Evolutionary conservation across 2,888 invertebrate species (phyloP).

Genomic region (Lobophora halterata): DNA sequence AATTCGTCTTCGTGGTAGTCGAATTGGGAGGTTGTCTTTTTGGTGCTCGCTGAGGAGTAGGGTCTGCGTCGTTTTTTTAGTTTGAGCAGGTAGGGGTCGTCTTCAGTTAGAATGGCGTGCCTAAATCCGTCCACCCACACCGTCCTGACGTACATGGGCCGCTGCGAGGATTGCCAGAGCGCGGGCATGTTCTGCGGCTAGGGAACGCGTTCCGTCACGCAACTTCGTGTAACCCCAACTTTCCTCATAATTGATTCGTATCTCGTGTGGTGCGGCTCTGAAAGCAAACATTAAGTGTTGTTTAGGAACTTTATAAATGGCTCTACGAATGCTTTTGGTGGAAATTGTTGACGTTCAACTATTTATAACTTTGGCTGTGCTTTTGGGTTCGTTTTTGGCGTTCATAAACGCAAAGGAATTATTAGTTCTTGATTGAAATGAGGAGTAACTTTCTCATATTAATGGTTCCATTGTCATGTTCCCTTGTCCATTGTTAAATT

Average conservation of each 20-base stretch:
- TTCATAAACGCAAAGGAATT: too few species aligned
- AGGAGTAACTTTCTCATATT: too few species aligned
- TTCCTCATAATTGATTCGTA: constrained; percentile 61
- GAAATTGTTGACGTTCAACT: constrained; percentile 11
- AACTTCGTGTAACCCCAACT: constrained; percentile 28
- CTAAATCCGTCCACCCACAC: constrained; percentile 87
- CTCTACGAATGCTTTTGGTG: constrained; percentile 19
- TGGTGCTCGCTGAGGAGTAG: constrained; percentile 53
- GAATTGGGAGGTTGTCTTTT: constrained; percentile 45
- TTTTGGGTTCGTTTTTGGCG: constrained; percentile 6
- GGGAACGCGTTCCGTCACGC: constrained; percentile 48
- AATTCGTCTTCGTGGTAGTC: constrained; percentile 52
- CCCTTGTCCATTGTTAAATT: too few species aligned
- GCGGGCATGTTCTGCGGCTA: constrained; percentile 65
- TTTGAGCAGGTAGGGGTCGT: constrained; percentile 77
- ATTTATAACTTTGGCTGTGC: constrained; percentile 11
- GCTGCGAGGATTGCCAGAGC: constrained; percentile 83
- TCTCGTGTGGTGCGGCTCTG: constrained; percentile 40
- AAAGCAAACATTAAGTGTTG: constrained; percentile 39
- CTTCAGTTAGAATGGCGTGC: constrained; percentile 84
- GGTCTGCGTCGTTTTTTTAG: constrained; percentile 55
- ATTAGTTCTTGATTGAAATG: too few species aligned
- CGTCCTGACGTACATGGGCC: constrained; percentile 82
- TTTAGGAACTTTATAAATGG: constrained; percentile 29
- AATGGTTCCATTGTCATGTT: too few species aligned